phyloP scores from a whole-genome alignment of 1,140 invertebrate species.

The Aphelenchoides fujianensis region DNA sequence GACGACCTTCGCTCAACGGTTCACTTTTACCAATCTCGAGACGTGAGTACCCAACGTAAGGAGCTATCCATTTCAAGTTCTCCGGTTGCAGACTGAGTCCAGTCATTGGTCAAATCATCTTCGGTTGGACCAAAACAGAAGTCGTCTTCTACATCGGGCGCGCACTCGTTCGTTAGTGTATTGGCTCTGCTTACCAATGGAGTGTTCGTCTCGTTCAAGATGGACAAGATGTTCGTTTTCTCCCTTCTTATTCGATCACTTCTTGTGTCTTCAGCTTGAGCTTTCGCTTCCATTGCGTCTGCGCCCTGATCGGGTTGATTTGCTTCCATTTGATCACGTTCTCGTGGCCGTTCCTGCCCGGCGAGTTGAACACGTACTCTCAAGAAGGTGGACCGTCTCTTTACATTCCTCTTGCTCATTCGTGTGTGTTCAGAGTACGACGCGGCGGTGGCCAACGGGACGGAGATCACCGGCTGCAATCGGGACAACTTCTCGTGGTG shows the following conservation, averaged over 20 bases:
- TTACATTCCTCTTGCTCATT: background rate
- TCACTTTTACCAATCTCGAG: slow-evolving; percentile 35
- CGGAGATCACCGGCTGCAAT: slow-evolving; percentile 30
- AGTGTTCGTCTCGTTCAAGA: slow-evolving; percentile 32
- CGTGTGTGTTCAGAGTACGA: slow-evolving; percentile 2
- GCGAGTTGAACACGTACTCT: background rate
- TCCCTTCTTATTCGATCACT: background rate
- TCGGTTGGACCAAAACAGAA: slow-evolving; percentile 6
- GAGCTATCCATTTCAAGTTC: slow-evolving; percentile 2
- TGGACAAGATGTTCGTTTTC: slow-evolving; percentile 36
- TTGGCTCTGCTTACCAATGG: slow-evolving; percentile 33
- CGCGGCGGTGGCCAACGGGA: background rate
- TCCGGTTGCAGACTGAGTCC: slow-evolving; percentile 4
- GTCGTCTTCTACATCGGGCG: slow-evolving; percentile 15
- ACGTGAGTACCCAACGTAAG: slow-evolving; percentile 19
- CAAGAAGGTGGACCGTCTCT: background rate
- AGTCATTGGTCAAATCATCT: background rate
- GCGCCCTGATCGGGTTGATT: slow-evolving; percentile 27
- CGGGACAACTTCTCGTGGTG: slow-evolving; percentile 33
- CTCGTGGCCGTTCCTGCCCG: slow-evolving; percentile 35
- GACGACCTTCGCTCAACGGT: slow-evolving; percentile 32
- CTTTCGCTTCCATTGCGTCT: slow-evolving; percentile 27
- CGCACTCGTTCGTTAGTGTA: slow-evolving; percentile 8
- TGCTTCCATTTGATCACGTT: slow-evolving; percentile 38
- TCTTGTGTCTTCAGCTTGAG: slow-evolving; percentile 9